These are phyloP conservation scores for Dipodomys stephensi DNA, from an alignment of 2,113 vertebrate species.

Conservation along the genomic window DNA sequence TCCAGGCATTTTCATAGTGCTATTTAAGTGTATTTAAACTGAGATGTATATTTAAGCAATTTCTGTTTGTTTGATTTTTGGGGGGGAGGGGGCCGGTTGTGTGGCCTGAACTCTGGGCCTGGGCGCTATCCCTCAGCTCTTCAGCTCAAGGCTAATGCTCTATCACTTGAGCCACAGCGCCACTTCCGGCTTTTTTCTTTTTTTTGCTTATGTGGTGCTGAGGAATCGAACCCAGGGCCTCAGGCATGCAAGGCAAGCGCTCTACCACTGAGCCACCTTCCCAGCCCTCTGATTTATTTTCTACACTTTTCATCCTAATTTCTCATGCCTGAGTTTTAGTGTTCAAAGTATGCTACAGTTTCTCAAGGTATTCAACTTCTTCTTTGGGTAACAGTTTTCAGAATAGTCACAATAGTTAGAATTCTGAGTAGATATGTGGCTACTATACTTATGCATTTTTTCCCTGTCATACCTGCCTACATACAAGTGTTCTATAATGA, in stretches of 20 bases:
- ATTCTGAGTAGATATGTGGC: neutral
- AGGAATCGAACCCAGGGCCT: no score
- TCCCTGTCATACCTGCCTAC: no score
- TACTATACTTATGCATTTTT: neutral
- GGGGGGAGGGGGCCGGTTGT: no score
- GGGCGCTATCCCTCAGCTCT: no score
- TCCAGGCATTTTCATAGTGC: neutral
- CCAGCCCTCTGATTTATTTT: neutral
- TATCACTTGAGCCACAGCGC: no score
- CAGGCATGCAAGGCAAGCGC: no score
- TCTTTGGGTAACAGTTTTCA: conserved; percentile 40
- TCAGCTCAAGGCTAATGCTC: no score
- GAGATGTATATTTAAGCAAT: conserved; percentile 41
- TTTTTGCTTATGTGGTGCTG: no score
- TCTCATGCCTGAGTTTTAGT: neutral
- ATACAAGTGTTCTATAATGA: neutral
- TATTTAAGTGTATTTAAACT: conserved; percentile 31
- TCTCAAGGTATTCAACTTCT: conserved; percentile 3
- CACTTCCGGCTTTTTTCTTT: no score
- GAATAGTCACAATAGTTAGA: no score
- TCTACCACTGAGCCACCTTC: no score
- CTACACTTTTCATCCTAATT: neutral
- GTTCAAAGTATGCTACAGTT: conserved; percentile 21
- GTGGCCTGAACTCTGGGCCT: no score
- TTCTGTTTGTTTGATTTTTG: neutral